Evolutionary conservation across 2,888 invertebrate genomes (phyloP).

Genomic region (Idaea biselata): DNA sequence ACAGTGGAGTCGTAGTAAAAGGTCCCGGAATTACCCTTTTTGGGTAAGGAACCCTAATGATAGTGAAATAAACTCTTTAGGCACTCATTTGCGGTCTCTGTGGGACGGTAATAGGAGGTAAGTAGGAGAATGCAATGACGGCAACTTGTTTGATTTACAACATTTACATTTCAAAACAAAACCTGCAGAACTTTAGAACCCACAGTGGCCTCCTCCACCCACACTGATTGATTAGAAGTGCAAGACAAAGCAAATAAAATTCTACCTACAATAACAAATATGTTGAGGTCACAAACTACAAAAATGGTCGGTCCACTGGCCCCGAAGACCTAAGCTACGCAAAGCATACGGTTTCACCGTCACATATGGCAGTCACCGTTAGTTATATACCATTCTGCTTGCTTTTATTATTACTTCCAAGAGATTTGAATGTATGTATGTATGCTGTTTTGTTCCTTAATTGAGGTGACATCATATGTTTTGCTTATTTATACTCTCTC

Average conservation of each 20-base stretch:
- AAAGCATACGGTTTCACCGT: constrained; percentile 43
- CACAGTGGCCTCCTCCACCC: not conserved
- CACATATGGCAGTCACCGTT: constrained; percentile 50
- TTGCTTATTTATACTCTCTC: constrained; percentile 1
- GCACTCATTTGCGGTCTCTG: not conserved
- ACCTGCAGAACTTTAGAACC: not conserved
- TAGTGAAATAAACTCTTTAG: not conserved
- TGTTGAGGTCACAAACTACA: constrained; percentile 20
- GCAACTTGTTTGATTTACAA: not conserved
- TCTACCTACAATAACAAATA: constrained; percentile 2
- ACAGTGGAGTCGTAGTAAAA: too few relatives aligned
- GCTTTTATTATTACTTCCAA: constrained; percentile 40
- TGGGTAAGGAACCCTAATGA: not conserved
- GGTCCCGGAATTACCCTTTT: too few relatives aligned
- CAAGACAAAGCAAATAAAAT: not conserved
- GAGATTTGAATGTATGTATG: constrained; percentile 29
- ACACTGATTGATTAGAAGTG: not conserved
- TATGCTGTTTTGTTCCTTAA: constrained; percentile 13
- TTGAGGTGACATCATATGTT: constrained; percentile 7
- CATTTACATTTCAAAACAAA: not conserved
- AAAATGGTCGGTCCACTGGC: constrained; percentile 45
- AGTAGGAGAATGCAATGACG: not conserved
- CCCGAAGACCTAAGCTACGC: constrained; percentile 30
- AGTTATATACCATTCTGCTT: constrained; percentile 31
- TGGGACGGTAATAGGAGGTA: not conserved